Evolutionary conservation across 2,113 vertebrate species (phyloP).

Genomic region (Benitochromis conjunctus): DNA sequence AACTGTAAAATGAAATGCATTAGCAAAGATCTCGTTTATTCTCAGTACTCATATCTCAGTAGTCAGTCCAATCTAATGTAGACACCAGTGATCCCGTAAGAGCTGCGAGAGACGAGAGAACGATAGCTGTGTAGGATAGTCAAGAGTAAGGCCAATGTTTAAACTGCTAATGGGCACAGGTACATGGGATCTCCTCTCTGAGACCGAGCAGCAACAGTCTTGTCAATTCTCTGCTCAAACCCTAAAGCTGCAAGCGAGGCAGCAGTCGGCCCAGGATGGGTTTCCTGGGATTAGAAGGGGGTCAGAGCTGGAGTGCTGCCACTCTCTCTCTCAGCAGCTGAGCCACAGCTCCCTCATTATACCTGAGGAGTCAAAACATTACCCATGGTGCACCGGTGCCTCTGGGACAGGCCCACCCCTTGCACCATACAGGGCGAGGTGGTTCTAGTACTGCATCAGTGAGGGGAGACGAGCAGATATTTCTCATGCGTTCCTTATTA

Average conservation of each 20-base stretch:
- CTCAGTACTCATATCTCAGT: neutral
- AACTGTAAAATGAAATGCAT: neutral
- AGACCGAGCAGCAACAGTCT: neutral
- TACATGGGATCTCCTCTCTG: neutral
- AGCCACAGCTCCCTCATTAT: slow-evolving; percentile 67
- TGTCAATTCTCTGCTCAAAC: neutral
- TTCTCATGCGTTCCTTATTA: neutral
- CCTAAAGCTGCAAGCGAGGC: slow-evolving; percentile 30
- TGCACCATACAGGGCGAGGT: neutral
- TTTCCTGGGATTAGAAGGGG: slow-evolving; percentile 60
- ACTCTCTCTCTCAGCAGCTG: slow-evolving; percentile 65
- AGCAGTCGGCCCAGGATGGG: slow-evolving; percentile 41
- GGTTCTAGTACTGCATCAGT: neutral
- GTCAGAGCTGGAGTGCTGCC: slow-evolving; percentile 64
- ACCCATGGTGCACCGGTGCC: slow-evolving; percentile 54
- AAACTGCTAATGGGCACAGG: neutral
- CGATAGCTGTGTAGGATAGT: neutral
- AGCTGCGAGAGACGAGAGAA: neutral
- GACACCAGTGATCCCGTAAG: neutral
- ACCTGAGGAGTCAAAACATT: slow-evolving; percentile 66
- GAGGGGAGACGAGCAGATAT: neutral
- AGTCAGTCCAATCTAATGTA: neutral
- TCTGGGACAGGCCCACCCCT: slow-evolving; percentile 29
- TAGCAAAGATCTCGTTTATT: neutral
- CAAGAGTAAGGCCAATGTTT: slow-evolving; percentile 1